Evolutionary conservation across 2,113 vertebrate genomes (phyloP).

Genomic region (Fregetta grallaria): DNA sequence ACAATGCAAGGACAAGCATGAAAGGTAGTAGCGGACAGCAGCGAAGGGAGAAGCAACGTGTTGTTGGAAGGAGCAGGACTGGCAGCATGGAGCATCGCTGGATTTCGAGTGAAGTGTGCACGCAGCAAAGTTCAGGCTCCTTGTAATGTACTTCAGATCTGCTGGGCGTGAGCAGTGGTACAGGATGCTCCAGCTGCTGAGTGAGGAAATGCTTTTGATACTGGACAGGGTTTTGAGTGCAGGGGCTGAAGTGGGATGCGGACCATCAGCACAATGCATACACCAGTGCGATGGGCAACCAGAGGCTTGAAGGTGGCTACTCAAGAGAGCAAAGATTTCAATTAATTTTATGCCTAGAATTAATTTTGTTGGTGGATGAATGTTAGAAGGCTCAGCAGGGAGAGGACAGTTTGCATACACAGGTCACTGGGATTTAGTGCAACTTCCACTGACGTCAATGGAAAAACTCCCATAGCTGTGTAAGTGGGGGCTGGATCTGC

Average conservation of each 20-base stretch:
- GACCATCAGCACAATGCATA: background rate
- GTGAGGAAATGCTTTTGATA: background rate
- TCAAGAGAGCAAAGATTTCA: background rate
- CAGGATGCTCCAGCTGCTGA: background rate
- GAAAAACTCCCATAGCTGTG: background rate
- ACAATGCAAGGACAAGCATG: background rate
- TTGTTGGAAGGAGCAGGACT: background rate
- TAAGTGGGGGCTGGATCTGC: background rate
- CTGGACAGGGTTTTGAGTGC: background rate
- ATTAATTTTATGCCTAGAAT: background rate
- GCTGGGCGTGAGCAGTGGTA: background rate
- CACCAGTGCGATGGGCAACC: background rate
- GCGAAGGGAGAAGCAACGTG: rapidly evolving
- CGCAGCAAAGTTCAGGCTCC: background rate
- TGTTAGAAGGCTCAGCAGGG: background rate
- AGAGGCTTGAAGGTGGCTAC: background rate
- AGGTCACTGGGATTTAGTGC: background rate
- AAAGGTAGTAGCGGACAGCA: background rate
- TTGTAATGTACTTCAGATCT: background rate
- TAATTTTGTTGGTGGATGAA: background rate
- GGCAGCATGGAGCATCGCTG: background rate
- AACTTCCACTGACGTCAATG: background rate
- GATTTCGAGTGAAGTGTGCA: background rate
- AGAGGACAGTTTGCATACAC: background rate
- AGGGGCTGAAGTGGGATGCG: background rate